phyloP scores from a whole-genome alignment of 2,888 invertebrate species.

The Trissolcus brochymenae region DNA sequence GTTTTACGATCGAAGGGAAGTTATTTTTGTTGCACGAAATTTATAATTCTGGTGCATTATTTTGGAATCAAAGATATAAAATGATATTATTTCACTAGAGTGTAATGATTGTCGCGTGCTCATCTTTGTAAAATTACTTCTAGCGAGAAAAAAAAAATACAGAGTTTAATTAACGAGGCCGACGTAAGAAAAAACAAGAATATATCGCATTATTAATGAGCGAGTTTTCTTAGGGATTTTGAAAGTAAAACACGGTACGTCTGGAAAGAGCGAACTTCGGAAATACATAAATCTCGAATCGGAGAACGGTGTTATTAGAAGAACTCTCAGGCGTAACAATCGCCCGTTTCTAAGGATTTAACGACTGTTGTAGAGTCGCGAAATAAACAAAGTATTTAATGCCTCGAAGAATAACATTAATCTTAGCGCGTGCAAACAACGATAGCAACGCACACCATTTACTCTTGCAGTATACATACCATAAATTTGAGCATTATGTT shows the following conservation, averaged over 20 bases:
- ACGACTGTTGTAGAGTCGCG: constrained; percentile 9
- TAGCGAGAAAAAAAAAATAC: too few species aligned
- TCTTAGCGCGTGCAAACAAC: constrained; percentile 31
- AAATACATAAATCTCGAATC: constrained; percentile 16
- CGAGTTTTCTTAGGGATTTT: too few species aligned
- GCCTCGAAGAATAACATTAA: constrained; percentile 29
- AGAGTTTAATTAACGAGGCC: too few species aligned
- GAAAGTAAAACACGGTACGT: too few species aligned
- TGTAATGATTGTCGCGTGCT: too few species aligned
- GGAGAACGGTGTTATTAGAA: constrained; percentile 4
- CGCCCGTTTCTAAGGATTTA: constrained; percentile 1
- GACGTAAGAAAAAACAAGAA: too few species aligned
- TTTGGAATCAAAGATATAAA: too few species aligned
- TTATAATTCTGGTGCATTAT: too few species aligned
- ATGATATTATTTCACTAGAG: too few species aligned
- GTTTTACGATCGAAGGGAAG: neutral
- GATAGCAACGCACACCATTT: constrained; percentile 30
- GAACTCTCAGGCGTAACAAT: constrained; percentile 2
- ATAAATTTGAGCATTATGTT: constrained; percentile 45
- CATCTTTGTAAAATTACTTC: too few species aligned
- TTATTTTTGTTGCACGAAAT: neutral
- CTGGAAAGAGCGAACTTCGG: neutral
- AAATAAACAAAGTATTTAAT: constrained; percentile 49
- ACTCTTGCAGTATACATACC: constrained; percentile 16
- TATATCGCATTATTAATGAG: too few species aligned